A percentile compares a stretch with the other conserved stretches of the same genome.
phyloP scores from a whole-genome alignment of 2,888 invertebrate species.

The Drosophila borealis region DNA sequence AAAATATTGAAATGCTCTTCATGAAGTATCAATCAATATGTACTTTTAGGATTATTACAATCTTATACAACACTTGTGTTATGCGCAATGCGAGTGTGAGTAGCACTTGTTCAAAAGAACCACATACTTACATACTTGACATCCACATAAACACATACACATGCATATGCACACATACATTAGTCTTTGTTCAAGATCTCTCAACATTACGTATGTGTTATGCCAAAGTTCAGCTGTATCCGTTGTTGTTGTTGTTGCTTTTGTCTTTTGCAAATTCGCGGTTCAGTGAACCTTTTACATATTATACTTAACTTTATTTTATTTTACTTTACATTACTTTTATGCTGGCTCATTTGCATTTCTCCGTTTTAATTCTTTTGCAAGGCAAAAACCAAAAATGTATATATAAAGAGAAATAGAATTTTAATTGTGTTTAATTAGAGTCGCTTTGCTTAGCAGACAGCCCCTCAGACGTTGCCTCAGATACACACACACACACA shows the following conservation, averaged over 20 bases:
- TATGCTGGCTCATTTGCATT: conserved; percentile 72
- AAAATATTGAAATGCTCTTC: conserved; percentile 13
- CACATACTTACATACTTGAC: conserved; percentile 25
- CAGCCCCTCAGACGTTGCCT: neutral
- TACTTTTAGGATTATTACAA: conserved; percentile 27
- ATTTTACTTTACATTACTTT: conserved; percentile 40
- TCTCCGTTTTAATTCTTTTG: conserved; percentile 37
- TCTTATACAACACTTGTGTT: conserved; percentile 2
- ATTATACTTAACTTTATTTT: conserved; percentile 25
- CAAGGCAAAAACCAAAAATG: conserved; percentile 8
- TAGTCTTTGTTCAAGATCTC: conserved; percentile 34
- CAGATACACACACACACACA: too few species aligned
- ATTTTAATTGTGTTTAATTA: conserved; percentile 77
- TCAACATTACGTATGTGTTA: conserved; percentile 19
- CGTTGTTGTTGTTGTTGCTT: conserved; percentile 25
- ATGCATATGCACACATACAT: neutral
- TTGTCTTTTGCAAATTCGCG: conserved; percentile 44
- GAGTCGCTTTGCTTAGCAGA: conserved; percentile 55
- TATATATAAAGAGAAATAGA: conserved; percentile 21
- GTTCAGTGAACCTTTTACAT: conserved; percentile 62
- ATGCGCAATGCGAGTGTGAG: conserved; percentile 2
- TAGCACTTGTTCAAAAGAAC: conserved; percentile 24
- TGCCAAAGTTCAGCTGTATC: conserved; percentile 60
- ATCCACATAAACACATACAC: conserved; percentile 3
- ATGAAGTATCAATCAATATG: conserved; percentile 36